Evolutionary conservation across 2,888 invertebrate genomes (phyloP), one percentile per base, ranked within the genome.

Genomic region (Blomia tropicalis): DNA sequence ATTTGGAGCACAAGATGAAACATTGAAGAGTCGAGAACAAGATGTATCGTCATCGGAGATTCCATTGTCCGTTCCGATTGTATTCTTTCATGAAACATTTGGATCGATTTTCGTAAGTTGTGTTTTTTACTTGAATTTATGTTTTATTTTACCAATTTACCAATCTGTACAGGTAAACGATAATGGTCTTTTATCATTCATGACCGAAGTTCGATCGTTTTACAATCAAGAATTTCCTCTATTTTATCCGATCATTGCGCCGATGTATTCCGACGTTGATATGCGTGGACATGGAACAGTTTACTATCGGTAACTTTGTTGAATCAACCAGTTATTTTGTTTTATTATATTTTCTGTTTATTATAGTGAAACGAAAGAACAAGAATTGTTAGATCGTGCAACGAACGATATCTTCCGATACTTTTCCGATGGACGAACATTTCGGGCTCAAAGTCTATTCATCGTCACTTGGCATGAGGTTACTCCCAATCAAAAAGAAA

Each of bases 381-480:
- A 5, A 32, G 19, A 36, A 43, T 44, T 62, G 19, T 66, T 78
- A 64, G 69, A 74, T 54, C 70, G 73, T 65, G 85, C 85, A 0
- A 81, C 82, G 29, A 79, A 80, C 63, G 80, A 83, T 66, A 78
- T 93, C 32, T 81, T 82, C 63, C 80, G 81, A 64, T 81, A 84
- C 65, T 92, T 87, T 73, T 79, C 81, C 32, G 80, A 82, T 27
- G 82, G 82, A 51, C 74, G 75, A 2, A 79, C 82, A 65, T 96
- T 92, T 72, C 77, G 79, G 69, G 86, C 92, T 0, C 79, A 76
- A 0, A 82, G 83, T 69, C 78, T 91, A 3, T 84, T 95, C 70
- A 80, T 96, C 58, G 85, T 82, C 19, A 95, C 93, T 0, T 96
- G 95, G 95, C 77, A 83, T 36, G 83, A 83, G 61, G 92, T 93